Percentiles rank a stretch among this genome's conserved stretches.
phyloP scores from a whole-genome alignment of 2,888 invertebrate species.

The Sacculina carcini region DNA sequence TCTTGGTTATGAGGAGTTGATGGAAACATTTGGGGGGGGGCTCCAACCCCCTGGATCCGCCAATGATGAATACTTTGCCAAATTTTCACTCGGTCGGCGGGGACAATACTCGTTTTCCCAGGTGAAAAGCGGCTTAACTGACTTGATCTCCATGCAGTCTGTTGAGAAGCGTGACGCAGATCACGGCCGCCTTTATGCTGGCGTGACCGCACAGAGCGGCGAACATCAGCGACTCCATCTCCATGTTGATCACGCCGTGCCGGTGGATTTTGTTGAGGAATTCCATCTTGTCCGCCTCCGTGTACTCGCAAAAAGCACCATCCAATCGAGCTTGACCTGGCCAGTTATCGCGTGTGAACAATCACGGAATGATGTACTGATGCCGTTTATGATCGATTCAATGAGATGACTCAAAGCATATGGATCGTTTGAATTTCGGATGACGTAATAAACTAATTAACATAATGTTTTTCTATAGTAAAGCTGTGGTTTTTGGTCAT shows the following conservation, averaged over 20 bases:
- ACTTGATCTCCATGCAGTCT: conserved; percentile 84
- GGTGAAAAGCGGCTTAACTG: too few species aligned
- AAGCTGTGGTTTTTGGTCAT: too few species aligned
- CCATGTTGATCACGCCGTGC: conserved; percentile 71
- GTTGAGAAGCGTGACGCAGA: conserved; percentile 77
- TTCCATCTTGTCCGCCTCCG: conserved; percentile 62
- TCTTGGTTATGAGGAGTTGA: too few species aligned
- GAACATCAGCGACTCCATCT: conserved; percentile 87
- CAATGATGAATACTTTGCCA: neutral
- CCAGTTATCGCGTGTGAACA: conserved; percentile 5
- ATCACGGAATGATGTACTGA: too few species aligned
- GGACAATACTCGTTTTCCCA: neutral
- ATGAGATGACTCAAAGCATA: too few species aligned
- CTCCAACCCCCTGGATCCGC: too few species aligned
- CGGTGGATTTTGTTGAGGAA: conserved; percentile 40
- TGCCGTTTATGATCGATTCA: neutral
- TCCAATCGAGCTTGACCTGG: conserved; percentile 81
- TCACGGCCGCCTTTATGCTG: conserved; percentile 69
- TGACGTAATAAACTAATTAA: too few species aligned
- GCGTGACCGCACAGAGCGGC: conserved; percentile 81
- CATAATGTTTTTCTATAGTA: too few species aligned
- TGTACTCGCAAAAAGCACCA: conserved; percentile 87
- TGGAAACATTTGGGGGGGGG: too few species aligned
- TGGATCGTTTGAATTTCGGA: too few species aligned
- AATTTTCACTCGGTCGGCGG: neutral